Base-by-base conservation (phyloP, 2,888 invertebrate species). In the Agrochola circellaris region DNA sequence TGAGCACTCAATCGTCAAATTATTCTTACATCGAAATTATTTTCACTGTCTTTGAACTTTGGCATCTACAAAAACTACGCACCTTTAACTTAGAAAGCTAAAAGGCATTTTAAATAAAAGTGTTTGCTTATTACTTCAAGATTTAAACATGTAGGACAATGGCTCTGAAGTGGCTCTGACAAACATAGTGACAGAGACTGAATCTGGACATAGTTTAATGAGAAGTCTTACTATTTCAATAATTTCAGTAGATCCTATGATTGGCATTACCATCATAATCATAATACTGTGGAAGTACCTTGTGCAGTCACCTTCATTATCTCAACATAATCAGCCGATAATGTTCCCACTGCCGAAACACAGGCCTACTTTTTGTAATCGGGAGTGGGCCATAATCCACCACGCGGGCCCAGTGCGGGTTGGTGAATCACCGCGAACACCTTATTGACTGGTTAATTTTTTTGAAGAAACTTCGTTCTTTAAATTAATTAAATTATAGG, bases 1-100 rank as follows among this genome's bases (percentile, higher is more conserved):
- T 83, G 48, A 70, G 30, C 42, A 34, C 60, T 56, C 60, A 34
- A 58, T 77, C 54, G 56, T 4, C 30, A 60, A 60, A 68, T 58
- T 1, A 45, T 61, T 73, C 26, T 5, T 64, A 38, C 20, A 6
- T 11, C 38, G 8, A 48, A 38, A n/a, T 60, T 26, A 23, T 17
- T 60, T 48, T 66, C 11, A 30, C 17, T 9, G n/a, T 62, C 26
- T 23, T 30, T 42, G 48, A 60, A 42, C 73, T 73, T 73, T 58
- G 64, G 5, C 45, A 20, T 3, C 20, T 20, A n/a, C 17, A 26
- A 73, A n/a, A 48, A 74, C 0, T 30, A 26, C 51, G 9, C 3
- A 42, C 17, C 6, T 45, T 66, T 48, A 20, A 51, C 8, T 0
- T 51, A 20, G 20, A 60, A 38, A 69, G 61, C 15, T 26, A 15